A percentile compares a stretch with the other conserved stretches of the same genome.
Conservation (phyloP, 2,113 vertebrate species). For the Strix uralensis region DNA sequence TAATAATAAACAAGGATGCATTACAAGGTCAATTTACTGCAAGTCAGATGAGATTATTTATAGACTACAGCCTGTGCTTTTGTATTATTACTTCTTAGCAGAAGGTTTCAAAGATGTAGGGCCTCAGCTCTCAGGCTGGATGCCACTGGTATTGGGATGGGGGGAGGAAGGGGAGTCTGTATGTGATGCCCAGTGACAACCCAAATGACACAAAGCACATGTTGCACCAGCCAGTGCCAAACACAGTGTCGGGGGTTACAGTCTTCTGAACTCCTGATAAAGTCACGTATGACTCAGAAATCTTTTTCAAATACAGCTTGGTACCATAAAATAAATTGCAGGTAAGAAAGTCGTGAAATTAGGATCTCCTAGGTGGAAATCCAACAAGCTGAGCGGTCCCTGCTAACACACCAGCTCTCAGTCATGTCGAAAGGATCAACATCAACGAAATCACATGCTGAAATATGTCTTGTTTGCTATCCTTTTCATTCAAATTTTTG, state of each 20-base stretch:
- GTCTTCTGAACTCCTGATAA: background rate
- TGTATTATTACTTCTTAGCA: background rate
- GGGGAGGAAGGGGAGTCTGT: background rate
- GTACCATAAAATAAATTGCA: background rate
- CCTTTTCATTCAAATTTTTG: background rate
- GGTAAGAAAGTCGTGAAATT: accelerated
- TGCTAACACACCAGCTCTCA: background rate
- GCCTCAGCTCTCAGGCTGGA: background rate
- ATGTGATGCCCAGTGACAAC: background rate
- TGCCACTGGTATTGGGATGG: background rate
- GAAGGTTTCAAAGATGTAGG: background rate
- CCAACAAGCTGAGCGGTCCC: accelerated
- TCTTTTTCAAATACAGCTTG: background rate
- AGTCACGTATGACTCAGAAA: background rate
- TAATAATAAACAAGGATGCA: background rate
- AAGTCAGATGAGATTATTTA: background rate
- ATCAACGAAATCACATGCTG: accelerated
- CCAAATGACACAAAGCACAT: background rate
- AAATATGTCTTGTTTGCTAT: background rate
- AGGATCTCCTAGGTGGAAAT: background rate
- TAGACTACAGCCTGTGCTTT: background rate
- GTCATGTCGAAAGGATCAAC: background rate
- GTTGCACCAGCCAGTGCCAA: background rate
- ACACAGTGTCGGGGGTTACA: accelerated
- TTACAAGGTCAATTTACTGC: background rate